Percentiles rank a stretch among this genome's conserved stretches.
Evolutionary conservation across 2,113 vertebrate species (phyloP).

Genomic region (Hippocampus zosterae): DNA sequence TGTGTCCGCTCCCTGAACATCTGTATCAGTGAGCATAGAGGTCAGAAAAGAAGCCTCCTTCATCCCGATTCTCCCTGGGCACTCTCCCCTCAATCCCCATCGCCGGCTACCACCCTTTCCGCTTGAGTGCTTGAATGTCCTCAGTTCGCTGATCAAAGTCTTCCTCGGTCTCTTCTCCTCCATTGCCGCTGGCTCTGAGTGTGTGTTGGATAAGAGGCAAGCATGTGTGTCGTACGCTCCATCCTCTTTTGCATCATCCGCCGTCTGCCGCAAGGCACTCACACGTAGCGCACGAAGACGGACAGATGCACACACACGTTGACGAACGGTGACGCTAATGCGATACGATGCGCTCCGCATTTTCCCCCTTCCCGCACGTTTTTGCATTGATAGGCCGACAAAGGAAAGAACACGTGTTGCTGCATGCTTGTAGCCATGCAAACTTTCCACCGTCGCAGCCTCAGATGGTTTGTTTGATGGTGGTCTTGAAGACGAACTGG

Average conservation of each 20-base stretch:
- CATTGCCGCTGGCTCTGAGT: slow-evolving; percentile 59
- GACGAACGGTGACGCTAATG: slow-evolving; percentile 42
- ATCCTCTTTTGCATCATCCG: slow-evolving; percentile 54
- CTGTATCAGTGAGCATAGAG: slow-evolving; percentile 60
- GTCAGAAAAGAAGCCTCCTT: slow-evolving; percentile 54
- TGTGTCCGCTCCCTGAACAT: slow-evolving; percentile 49
- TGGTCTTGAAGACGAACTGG: no score
- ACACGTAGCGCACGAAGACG: slow-evolving; percentile 14
- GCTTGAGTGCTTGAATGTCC: slow-evolving; percentile 69
- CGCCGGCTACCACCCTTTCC: slow-evolving; percentile 62
- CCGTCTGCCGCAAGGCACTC: slow-evolving; percentile 45
- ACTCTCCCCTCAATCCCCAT: slow-evolving; percentile 58
- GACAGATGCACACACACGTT: slow-evolving; percentile 9
- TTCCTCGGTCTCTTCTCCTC: slow-evolving; percentile 67
- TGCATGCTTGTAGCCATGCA: neutral
- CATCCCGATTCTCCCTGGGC: slow-evolving; percentile 32
- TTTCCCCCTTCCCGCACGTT: slow-evolving; percentile 44
- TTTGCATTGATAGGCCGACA: slow-evolving; percentile 47
- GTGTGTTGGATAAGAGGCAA: slow-evolving; percentile 13
- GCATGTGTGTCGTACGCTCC: slow-evolving; percentile 23
- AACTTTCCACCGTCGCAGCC: neutral
- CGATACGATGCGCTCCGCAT: slow-evolving; percentile 47
- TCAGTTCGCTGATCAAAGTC: slow-evolving; percentile 72
- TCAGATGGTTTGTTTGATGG: neutral
- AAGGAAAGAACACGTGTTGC: slow-evolving; percentile 1